phyloP scores from a whole-genome alignment of 2,113 vertebrate species.

The Cryptoleucopteryx plumbea region DNA sequence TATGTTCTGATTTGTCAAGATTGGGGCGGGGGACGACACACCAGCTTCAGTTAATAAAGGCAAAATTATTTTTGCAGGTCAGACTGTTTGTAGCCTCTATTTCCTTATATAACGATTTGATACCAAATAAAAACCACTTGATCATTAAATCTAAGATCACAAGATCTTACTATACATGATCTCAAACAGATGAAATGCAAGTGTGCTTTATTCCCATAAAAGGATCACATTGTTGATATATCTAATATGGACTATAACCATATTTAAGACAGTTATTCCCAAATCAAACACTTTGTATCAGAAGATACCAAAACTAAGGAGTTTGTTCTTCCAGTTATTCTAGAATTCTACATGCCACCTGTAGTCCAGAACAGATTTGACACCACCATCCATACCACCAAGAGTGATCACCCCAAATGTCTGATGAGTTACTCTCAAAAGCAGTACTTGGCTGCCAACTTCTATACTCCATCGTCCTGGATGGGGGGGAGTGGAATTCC shows the following conservation, averaged over 20 bases:
- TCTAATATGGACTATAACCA: not conserved
- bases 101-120: not conserved
- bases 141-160: not conserved
- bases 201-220: not conserved
- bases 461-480: not conserved
- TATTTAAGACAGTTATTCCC: not conserved
- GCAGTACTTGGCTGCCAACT: not conserved
- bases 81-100: not conserved
- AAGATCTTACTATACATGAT: not conserved
- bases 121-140: not conserved
- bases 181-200: not conserved
- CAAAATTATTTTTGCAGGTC: not conserved
- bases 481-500: not conserved
- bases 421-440: not conserved
- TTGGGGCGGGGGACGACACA: not conserved
- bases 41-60: not conserved
- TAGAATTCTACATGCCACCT: not conserved
- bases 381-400: not conserved
- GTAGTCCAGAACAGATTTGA: not conserved
- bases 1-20: not conserved
- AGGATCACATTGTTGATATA: not conserved
- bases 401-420: not conserved
- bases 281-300: not conserved
- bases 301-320: not conserved
- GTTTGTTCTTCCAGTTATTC: not conserved